Base-by-base conservation (phyloP, 2,888 invertebrate species). In the Amphipoea oculea region DNA sequence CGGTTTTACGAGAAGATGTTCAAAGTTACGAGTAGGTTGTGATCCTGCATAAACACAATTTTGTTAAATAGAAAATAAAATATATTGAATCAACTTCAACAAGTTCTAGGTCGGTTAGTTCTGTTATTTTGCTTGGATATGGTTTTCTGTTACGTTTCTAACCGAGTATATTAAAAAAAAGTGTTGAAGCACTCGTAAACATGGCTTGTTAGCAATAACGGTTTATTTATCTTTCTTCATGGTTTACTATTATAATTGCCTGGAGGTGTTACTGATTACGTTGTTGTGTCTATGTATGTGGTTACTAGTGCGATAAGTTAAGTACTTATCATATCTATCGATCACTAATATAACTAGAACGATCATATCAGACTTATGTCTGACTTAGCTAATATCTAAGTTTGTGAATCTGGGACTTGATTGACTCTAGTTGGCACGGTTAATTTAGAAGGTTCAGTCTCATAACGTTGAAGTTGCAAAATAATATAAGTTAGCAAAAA, bases 191-290 rank as follows among this genome's bases (percentile, higher is more conserved):
- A 36, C 4, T 62, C 14, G n/a, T 62, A 54, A 54, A 42, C 14
- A 68, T 76, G 17, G 23, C 68, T 80, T 45, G 45, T 62, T 82
- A 76, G 60, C 45, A 54, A 9, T 83, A 83, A 81, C 83, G 77
- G 77, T 63, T 20, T 75, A 29, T 75, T 45, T 68, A 76, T 80
- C 45, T 80, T 63, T 63, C 62, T 69, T 80, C 68, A 82, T 76
- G 76, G 54, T 63, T 68, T 29, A 40, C 80, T 63, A 76, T 57
- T 69, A 29, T 63, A 82, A 66, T 66, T 62, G 62, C 36, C 40
- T 67, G 9, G 48, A 42, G 20, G 60, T 36, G 74, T 67, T 82
- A 51, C 60, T 82, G 45, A 36, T 45, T 75, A 40, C 29, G 48
- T 60, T 42, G 6, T 73, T 51, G 57, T 81, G 12, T 54, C 45